A percentile compares a stretch with the other conserved stretches of the same genome.
These are phyloP conservation scores for Urosaurus nigricauda DNA, from an alignment of 2,797 vertebrate species.

Conservation along the genomic window DNA sequence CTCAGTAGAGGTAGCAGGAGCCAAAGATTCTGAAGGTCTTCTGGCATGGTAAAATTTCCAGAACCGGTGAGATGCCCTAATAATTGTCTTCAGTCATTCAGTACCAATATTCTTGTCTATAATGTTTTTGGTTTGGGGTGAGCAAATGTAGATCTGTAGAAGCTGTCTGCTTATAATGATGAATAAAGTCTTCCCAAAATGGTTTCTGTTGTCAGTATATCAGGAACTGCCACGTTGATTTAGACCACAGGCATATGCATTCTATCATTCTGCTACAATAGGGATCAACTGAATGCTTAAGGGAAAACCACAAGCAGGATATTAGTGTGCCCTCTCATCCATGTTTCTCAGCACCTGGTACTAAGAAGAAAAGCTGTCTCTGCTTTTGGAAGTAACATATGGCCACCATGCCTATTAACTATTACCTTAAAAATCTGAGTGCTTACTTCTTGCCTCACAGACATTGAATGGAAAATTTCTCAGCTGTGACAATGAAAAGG, in stretches of 20 bases:
- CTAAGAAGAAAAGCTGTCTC: no score
- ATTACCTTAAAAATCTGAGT: not conserved
- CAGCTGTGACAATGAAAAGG: not conserved
- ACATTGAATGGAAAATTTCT: not conserved
- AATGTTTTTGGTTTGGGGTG: not conserved
- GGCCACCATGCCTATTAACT: no score
- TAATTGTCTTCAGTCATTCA: not conserved
- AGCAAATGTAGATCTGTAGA: not conserved
- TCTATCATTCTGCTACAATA: not conserved
- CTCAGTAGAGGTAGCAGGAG: not conserved
- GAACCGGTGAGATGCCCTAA: not conserved
- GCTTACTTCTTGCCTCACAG: fast-evolving
- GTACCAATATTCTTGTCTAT: conserved; percentile 14
- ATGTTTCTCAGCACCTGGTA: no score
- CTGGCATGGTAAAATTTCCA: not conserved
- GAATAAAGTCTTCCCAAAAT: fast-evolving
- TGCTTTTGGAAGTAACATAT: no score
- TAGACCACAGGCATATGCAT: not conserved
- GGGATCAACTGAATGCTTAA: no score
- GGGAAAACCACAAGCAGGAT: no score
- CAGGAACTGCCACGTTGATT: not conserved
- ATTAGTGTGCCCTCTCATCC: no score
- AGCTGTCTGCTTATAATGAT: not conserved
- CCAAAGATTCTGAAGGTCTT: not conserved
- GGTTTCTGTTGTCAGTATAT: fast-evolving